Evolutionary conservation across 2,797 vertebrate genomes (phyloP).

Genomic region (Enteromius argenteus): DNA sequence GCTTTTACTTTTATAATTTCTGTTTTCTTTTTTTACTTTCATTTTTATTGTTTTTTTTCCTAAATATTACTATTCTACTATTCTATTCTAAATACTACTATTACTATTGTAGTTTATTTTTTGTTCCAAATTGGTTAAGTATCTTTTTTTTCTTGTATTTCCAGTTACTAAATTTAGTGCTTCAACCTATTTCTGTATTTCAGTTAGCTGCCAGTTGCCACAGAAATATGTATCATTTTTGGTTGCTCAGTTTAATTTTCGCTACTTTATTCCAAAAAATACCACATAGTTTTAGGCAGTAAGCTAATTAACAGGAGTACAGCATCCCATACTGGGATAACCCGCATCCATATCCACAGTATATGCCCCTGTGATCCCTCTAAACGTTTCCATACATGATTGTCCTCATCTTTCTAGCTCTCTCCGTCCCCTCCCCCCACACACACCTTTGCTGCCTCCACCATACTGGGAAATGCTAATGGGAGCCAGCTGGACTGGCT

Average conservation of each 20-base stretch:
- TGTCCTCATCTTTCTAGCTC: constrained; percentile 65
- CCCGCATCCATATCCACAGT: not conserved
- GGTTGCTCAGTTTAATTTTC: not conserved
- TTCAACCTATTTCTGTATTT: not conserved
- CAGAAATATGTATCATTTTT: not conserved
- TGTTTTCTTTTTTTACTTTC: not conserved
- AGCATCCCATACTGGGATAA: constrained; percentile 13
- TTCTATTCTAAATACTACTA: too few relatives aligned
- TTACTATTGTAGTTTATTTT: not conserved
- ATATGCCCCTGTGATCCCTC: constrained; percentile 34
- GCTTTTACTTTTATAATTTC: not conserved
- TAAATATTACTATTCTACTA: too few relatives aligned
- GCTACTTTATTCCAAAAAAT: not conserved
- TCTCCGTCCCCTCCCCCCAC: constrained; percentile 42
- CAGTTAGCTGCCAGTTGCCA: not conserved
- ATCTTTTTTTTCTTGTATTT: too few relatives aligned
- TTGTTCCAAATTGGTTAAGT: too few relatives aligned
- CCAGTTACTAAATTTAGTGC: too few relatives aligned
- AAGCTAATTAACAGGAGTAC: not conserved
- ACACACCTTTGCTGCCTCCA: constrained; percentile 39
- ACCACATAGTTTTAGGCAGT: not conserved
- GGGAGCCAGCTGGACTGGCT: constrained; percentile 66
- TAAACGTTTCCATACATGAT: constrained; percentile 68
- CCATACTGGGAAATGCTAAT: constrained; percentile 64
- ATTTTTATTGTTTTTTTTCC: not conserved